These are phyloP conservation scores for Physeter macrocephalus DNA, from an alignment of 2,113 vertebrate species.

Conservation along the genomic window DNA sequence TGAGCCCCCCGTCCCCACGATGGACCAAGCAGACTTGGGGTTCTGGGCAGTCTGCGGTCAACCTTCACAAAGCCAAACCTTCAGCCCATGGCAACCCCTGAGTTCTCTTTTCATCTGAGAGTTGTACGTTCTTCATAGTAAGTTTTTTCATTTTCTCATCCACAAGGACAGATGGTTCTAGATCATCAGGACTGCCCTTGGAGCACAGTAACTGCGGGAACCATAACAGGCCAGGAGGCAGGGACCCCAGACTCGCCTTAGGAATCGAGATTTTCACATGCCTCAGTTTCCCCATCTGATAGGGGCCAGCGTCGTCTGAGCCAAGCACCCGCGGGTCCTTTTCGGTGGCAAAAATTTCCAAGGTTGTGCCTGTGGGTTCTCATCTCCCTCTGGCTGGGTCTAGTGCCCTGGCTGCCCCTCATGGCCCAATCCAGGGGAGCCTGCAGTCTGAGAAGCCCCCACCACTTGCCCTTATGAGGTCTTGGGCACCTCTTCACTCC, in stretches of 20 bases:
- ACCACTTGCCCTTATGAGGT: not conserved
- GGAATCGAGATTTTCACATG: not conserved
- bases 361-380: not conserved
- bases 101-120: not conserved
- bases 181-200: not conserved
- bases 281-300: not conserved
- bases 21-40: not conserved
- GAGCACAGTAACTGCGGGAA: not conserved
- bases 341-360: too few relatives aligned
- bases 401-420: not conserved
- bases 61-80: not conserved
- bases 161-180: not conserved
- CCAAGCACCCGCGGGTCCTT: rapidly evolving
- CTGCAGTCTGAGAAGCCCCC: not conserved
- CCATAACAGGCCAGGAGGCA: not conserved
- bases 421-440: not conserved
- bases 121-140: not conserved
- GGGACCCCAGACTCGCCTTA: not conserved
- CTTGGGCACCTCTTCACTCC: not conserved
- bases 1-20: not conserved
- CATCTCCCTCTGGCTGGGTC: not conserved
- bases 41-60: not conserved
- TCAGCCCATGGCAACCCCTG: not conserved
- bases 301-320: not conserved
- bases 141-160: not conserved